A percentile compares a stretch with the other conserved stretches of the same genome.
phyloP scores from a whole-genome alignment of 1,140 invertebrate genomes.

The Nixonia krombeini region DNA sequence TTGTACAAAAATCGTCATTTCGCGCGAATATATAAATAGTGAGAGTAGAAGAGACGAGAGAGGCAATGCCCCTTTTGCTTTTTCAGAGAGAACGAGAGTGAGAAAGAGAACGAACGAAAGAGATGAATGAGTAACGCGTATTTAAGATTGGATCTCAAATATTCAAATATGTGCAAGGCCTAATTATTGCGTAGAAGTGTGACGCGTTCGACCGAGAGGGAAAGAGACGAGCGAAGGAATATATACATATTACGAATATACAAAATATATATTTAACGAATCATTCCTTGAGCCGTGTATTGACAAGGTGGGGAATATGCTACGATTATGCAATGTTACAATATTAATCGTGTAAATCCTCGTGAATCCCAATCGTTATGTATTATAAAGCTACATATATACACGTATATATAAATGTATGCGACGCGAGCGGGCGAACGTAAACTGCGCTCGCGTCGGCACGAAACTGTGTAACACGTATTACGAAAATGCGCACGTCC shows the following conservation, averaged over 20 bases:
- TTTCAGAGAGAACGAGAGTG: slow-evolving; percentile 9
- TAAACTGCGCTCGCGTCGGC: slow-evolving; percentile 31
- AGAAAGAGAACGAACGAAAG: too few relatives aligned
- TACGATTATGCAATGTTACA: slow-evolving; percentile 66
- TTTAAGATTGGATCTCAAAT: slow-evolving; percentile 62
- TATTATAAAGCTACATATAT: slow-evolving; percentile 61
- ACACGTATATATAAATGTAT: slow-evolving; percentile 48
- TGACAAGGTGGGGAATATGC: slow-evolving; percentile 49
- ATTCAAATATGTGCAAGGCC: slow-evolving; percentile 64
- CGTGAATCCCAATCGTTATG: slow-evolving; percentile 66
- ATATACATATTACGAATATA: slow-evolving; percentile 52
- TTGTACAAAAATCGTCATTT: slow-evolving; percentile 14
- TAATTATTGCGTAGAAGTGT: slow-evolving; percentile 55
- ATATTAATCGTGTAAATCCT: slow-evolving; percentile 65
- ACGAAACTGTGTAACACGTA: slow-evolving; percentile 41
- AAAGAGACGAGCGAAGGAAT: slow-evolving; percentile 42
- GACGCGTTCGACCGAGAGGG: slow-evolving; percentile 51
- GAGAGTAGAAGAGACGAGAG: too few relatives aligned
- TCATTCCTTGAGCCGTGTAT: slow-evolving; percentile 70
- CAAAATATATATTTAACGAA: slow-evolving; percentile 63
- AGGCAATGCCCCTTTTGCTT: slow-evolving; percentile 17
- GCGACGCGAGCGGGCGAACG: slow-evolving; percentile 31
- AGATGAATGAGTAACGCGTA: slow-evolving; percentile 32
- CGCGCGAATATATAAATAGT: too few relatives aligned
- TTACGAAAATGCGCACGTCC: slow-evolving; percentile 59